phyloP scores from a whole-genome alignment of 2,113 vertebrate genomes.

The Peromyscus polionotus region DNA sequence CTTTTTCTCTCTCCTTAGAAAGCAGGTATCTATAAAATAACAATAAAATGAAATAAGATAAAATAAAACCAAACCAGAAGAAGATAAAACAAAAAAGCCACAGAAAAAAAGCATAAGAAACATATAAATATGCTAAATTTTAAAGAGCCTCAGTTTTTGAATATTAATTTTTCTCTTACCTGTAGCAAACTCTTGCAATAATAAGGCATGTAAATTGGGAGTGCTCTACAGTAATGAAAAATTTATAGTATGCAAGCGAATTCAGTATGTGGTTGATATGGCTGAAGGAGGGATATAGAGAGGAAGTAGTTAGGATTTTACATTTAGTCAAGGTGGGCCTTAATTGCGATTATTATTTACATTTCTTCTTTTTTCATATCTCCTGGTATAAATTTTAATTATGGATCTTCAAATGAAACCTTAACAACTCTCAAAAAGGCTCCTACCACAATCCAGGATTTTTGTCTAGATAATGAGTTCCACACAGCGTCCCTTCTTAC shows the following conservation, averaged over 20 bases:
- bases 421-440: neutral
- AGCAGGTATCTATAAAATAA: neutral
- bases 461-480: neutral
- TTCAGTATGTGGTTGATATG: neutral
- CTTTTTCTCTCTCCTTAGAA: neutral
- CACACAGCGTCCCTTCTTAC: neutral
- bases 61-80: neutral
- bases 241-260: neutral
- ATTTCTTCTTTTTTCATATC: neutral
- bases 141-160: neutral
- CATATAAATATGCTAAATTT: neutral
- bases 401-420: neutral
- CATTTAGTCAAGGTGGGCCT: constrained; percentile 18
- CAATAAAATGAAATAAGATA: neutral
- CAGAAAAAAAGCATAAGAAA: neutral
- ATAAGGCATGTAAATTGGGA: neutral
- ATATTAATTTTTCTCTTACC: neutral
- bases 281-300: neutral
- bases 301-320: constrained; percentile 32
- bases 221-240: neutral
- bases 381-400: constrained; percentile 27
- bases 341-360: constrained; percentile 38
- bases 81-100: neutral
- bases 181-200: constrained; percentile 12
- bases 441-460: neutral